Evolutionary conservation across 1,140 invertebrate genomes (phyloP), one percentile per base, ranked within the genome.

Genomic region (Brachionus rubens): DNA sequence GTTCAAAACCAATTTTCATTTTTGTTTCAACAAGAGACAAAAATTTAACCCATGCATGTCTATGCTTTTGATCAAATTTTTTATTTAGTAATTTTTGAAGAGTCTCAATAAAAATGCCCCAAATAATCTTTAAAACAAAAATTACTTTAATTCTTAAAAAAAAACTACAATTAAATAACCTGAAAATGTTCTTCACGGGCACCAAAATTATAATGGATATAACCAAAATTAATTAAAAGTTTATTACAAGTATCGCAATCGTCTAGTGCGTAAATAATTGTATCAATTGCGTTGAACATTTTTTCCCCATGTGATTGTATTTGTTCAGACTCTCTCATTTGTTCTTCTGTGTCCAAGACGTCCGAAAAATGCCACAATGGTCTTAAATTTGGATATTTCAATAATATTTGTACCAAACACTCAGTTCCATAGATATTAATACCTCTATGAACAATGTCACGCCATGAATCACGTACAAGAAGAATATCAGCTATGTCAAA

Each of bases 391-490:
- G 54, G 54, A 59, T 59, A 33, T 1, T 59, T 59, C 36, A 36
- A 36, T n/a, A 59, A 59, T 16, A 59, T 12, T 10, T n/a, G 3
- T 6, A 59, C 2, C 54, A 59, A 33, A 36, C 33, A 59, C n/a
- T 59, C 19, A 33, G 19, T 14, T 10, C 28, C 28, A 36, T 36
- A 59, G 3, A 2, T 36, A 1, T 36, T 16, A 26, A 19, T 9
- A 36, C 54, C 54, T 16, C 10, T n/a, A 19, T 59, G 54, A 59
- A 59, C 54, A 33, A 59, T 59, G n/a, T 59, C 16, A 2, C 54
- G 14, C 54, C 54, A 59, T 16, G 54, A 59, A 7, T 59, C 14
- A 16, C 54, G 54, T 16, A 59, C n/a, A 16, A 28, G 5, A 36
- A 59, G 33, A 5, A 59, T 19, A 4, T 59, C 54, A 7, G 33